A percentile compares a stretch with the other conserved stretches of the same genome.
These are phyloP conservation scores for Pissodes strobi DNA, from an alignment of 1,140 invertebrate species.

Conservation along the genomic window DNA sequence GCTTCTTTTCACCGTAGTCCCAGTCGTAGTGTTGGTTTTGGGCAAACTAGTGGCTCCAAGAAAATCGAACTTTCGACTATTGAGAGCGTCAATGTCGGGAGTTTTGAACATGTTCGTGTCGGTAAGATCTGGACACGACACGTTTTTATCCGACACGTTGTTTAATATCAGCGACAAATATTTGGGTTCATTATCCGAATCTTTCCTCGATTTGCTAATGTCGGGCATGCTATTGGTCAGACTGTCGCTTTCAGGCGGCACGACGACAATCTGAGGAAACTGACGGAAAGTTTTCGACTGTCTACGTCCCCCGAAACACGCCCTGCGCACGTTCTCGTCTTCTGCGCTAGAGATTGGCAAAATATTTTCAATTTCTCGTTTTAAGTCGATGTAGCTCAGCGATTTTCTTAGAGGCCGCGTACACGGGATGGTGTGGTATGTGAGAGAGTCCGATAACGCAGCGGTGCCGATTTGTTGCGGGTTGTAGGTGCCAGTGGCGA, in stretches of 20 bases:
- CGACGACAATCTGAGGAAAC: slow-evolving; percentile 48
- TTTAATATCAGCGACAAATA: slow-evolving; percentile 24
- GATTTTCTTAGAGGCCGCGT: slow-evolving; percentile 41
- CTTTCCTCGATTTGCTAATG: slow-evolving; percentile 18
- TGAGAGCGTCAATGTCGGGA: background rate
- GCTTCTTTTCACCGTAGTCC: background rate
- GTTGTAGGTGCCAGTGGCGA: slow-evolving; percentile 45
- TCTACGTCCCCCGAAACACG: slow-evolving; percentile 24
- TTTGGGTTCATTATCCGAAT: background rate
- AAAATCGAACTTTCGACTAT: background rate
- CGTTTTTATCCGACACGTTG: slow-evolving; percentile 43
- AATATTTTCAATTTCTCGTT: slow-evolving; percentile 48
- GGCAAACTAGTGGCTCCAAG: slow-evolving; percentile 4
- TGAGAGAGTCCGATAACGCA: background rate
- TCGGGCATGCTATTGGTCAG: slow-evolving; percentile 45
- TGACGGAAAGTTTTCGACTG: slow-evolving; percentile 42
- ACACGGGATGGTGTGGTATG: background rate
- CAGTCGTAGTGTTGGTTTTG: background rate
- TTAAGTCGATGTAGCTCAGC: slow-evolving; percentile 50
- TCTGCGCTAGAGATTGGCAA: slow-evolving; percentile 44
- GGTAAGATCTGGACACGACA: slow-evolving; percentile 48
- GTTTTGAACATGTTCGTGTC: slow-evolving; percentile 29
- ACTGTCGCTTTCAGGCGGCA: slow-evolving; percentile 44
- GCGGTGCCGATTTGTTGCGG: slow-evolving; percentile 19
- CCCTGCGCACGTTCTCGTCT: slow-evolving; percentile 9